Evolutionary conservation across 2,888 invertebrate species (phyloP), one percentile per base, ranked within the genome.

Genomic region (Ametastegia equiseti): DNA sequence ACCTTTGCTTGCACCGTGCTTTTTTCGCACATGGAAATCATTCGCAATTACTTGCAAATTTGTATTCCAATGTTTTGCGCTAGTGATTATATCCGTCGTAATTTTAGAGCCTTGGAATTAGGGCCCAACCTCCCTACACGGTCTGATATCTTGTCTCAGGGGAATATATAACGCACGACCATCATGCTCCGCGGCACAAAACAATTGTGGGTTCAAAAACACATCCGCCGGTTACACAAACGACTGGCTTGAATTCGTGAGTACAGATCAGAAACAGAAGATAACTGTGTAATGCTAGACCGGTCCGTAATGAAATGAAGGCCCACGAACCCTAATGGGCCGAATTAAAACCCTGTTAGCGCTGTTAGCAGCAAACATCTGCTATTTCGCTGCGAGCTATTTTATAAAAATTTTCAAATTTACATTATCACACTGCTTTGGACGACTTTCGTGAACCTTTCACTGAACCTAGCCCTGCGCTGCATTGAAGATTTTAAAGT

Each of bases 301-400:
- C 80, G 81, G 81, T 60, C 33, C 36, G 80, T 82, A 81, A 83
- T 82, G 80, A 80, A 83, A 83, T 83, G 83, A 83, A 82, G 82
- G 83, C 81, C 77, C 78, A 80, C 69, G 77, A 54, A 50, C 81
- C 75, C 77, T 83, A 82, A 83, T 82, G 82, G 71, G 75, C 71
- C 83, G 60, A 82, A 83, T 83, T 83, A 81, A 82, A 83, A 83
- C 78, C 82, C 82, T 81, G 83, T 83, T 82, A 82, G 83, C 81
- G 78, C 69, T 27, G 57, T 23, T 47, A 63, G 36, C n/a, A 60
- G 78, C 57, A 78, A 63, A 50, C 81, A 81, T 81, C 81, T 81
- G 81, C 77, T 47, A 81, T 60, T 63, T 80, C 60, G 77, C 75
- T 54, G 1, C 45, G 30, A 78, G 63, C 60, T 39, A 60, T 60